phyloP scores from a whole-genome alignment of 2,113 vertebrate species.

The Zootoca vivipara region DNA sequence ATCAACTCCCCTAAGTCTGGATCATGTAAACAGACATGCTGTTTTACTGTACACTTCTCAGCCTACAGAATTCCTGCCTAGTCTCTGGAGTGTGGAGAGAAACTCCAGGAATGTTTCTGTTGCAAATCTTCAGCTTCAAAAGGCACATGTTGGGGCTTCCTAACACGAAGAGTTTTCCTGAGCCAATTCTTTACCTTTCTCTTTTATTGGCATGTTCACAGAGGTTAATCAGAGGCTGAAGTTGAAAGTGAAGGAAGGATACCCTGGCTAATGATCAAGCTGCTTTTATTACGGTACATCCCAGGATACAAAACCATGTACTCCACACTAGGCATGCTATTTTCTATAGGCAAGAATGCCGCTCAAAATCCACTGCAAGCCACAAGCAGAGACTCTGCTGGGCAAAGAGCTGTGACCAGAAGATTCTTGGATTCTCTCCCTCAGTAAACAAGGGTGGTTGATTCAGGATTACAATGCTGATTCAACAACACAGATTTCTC shows the following conservation, averaged over 20 bases:
- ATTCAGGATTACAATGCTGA: background rate
- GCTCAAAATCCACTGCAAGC: background rate
- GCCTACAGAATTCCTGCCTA: background rate
- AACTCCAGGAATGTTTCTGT: background rate
- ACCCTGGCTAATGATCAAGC: background rate
- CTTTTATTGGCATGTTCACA: background rate
- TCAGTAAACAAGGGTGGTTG: background rate
- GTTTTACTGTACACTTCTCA: background rate
- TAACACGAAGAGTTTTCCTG: background rate
- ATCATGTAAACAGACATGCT: conserved; percentile 14
- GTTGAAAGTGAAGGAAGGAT: background rate
- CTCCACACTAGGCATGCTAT: background rate
- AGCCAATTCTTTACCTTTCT: background rate
- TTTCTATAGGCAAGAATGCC: background rate
- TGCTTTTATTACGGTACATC: background rate
- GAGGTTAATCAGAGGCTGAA: background rate
- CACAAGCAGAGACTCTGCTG: background rate
- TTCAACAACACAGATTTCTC: background rate
- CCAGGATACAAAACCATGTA: background rate
- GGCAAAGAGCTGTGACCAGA: background rate
- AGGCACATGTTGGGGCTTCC: background rate
- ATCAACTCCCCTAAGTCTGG: background rate
- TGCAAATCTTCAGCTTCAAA: background rate
- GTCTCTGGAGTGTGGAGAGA: background rate
- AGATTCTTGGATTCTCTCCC: background rate